Base-by-base conservation (phyloP, 2,113 vertebrate genomes). In the Pterocles burchelli region DNA sequence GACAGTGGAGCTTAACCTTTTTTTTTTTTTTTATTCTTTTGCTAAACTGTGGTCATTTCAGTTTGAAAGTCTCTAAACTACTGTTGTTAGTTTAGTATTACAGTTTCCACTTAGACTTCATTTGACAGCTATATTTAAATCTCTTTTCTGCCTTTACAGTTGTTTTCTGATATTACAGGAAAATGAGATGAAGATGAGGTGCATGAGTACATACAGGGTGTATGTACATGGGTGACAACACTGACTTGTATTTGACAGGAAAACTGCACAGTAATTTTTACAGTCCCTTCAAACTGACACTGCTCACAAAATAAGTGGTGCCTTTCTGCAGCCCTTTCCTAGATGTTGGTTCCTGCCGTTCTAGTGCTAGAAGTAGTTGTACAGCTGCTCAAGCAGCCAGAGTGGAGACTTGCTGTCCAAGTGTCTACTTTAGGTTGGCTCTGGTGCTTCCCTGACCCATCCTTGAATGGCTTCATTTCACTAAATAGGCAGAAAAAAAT, bases 201-300 rank as follows among this genome's bases (percentile, higher is more conserved):
- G 13, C 7, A 51, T 11, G 41, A 41, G 41, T 20, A 18, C 16
- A 2, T 33, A 17, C 0, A 2, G 45, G 5, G 3, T 14, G 4
- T 57, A 14, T 0, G 0, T 70, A 20, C 34, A 2, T 24, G 25
- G 15, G 6, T 85, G 46, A 19, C 38, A 81, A 11, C 7, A 20
- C 14, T 65, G 18, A 41, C 43, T n/a, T 77, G 14, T 58, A 46
- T 21, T 46, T 5, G 6, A 15, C 36, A 88, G 55, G 48, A 82
- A 67, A 85, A 25, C 10, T 4, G 4, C 18, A 8, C 7, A 3
- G 29, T 61, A 25, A 9, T 57, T 89, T 73, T 76, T 72, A 19
- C 11, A 22, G 19, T 48, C 38, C 18, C 8, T 67, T 81, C 28
- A 36, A 36, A 52, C n/a, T 28, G 25, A 31, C 36, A 28, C 14